Evolutionary conservation across 2,113 vertebrate genomes (phyloP).

Genomic region (Haplochromis vanheusdeni): DNA sequence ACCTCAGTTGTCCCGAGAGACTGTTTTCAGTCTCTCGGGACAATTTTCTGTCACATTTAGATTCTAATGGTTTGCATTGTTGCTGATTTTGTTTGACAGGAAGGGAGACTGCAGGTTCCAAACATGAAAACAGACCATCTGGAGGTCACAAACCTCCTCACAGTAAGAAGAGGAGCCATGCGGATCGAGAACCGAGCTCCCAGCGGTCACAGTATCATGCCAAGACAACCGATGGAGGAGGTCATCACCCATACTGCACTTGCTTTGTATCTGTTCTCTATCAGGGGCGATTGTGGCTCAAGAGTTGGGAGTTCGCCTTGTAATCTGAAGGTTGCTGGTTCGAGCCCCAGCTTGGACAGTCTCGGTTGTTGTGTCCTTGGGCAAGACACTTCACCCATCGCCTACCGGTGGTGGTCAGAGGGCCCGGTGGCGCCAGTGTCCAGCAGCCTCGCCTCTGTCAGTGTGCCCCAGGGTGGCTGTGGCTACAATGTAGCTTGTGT

Average conservation of each 20-base stretch:
- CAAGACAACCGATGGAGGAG: conserved; percentile 45
- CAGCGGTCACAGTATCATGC: conserved; percentile 37
- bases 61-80: background rate
- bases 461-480: background rate
- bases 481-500: background rate
- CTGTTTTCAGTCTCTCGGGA: background rate
- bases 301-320: background rate
- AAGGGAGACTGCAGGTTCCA: background rate
- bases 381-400: rapidly evolving
- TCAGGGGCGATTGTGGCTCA: rapidly evolving
- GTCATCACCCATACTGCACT: conserved; percentile 8
- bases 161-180: conserved; percentile 56
- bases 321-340: background rate
- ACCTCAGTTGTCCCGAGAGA: background rate
- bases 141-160: conserved; percentile 11
- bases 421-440: background rate
- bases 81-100: conserved; percentile 6
- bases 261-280: background rate
- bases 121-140: conserved; percentile 7
- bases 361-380: background rate
- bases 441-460: rapidly evolving
- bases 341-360: rapidly evolving
- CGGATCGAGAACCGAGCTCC: conserved; percentile 16
- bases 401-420: background rate
- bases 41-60: background rate